phyloP scores from a whole-genome alignment of 2,113 vertebrate genomes.

The Nothoprocta pentlandii region DNA sequence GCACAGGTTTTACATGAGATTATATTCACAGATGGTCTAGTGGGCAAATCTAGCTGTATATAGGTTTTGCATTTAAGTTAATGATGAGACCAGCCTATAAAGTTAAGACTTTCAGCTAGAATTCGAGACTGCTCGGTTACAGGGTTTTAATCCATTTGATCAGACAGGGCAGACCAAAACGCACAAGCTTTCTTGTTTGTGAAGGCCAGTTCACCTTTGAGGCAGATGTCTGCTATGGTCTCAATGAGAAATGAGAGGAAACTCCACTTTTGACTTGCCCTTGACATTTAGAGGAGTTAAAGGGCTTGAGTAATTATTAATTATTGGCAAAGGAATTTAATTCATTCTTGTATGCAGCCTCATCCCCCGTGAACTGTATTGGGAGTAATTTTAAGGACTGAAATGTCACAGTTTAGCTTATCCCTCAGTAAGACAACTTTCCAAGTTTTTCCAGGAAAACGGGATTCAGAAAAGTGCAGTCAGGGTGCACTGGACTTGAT shows the following conservation, averaged over 20 bases:
- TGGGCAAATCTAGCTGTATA: neutral
- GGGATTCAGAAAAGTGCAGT: neutral
- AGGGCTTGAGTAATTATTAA: neutral
- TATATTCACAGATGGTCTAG: neutral
- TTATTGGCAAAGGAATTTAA: neutral
- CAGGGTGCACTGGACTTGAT: no score
- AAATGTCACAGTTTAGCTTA: neutral
- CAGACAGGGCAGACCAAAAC: neutral
- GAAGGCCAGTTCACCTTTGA: neutral
- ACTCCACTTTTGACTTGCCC: neutral
- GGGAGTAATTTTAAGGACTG: neutral
- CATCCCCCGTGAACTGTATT: neutral
- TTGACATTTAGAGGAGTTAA: neutral
- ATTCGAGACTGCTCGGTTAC: neutral
- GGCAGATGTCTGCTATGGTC: neutral
- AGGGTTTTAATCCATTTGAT: neutral
- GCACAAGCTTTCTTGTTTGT: neutral
- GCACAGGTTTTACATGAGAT: neutral
- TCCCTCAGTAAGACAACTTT: neutral
- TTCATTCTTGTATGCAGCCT: neutral
- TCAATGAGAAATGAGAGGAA: neutral
- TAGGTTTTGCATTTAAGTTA: neutral
- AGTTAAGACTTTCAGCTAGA: neutral
- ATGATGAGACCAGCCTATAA: neutral
- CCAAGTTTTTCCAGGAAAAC: neutral